phyloP scores from a whole-genome alignment of 2,888 invertebrate species.

The Morpho deidamia region DNA sequence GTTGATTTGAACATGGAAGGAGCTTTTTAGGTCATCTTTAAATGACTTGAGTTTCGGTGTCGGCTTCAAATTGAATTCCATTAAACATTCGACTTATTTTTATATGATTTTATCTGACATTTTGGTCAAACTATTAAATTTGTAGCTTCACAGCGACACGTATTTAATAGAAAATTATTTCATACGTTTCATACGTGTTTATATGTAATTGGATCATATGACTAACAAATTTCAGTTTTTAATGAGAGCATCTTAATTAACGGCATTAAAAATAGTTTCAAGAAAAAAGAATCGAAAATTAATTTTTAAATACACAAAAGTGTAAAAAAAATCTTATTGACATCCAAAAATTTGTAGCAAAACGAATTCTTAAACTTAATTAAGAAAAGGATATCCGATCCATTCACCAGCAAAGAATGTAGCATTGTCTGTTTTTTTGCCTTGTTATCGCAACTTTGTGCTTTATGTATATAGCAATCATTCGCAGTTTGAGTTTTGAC shows the following conservation, averaged over 20 bases:
- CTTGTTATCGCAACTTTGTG: constrained; percentile 12
- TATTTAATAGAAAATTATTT: no score
- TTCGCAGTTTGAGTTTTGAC: constrained; percentile 7
- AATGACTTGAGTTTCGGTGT: not conserved
- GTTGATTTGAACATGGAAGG: constrained; percentile 1
- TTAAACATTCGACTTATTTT: no score
- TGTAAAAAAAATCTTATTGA: no score
- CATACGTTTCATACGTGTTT: no score
- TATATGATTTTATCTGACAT: not conserved
- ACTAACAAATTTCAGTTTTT: no score
- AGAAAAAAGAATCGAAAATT: no score
- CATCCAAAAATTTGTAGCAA: no score
- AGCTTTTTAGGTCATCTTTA: constrained; percentile 2
- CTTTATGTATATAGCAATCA: not conserved
- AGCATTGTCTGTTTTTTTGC: constrained; percentile 19
- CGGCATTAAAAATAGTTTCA: no score
- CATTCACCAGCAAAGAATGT: constrained; percentile 18
- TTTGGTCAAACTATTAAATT: not conserved
- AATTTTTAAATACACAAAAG: no score
- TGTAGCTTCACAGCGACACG: not conserved
- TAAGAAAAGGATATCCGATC: constrained; percentile 14
- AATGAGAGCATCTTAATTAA: no score
- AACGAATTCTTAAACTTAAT: not conserved
- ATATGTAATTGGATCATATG: no score
- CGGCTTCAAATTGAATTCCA: not conserved